A percentile compares a stretch with the other conserved stretches of the same genome.
These are phyloP conservation scores for Polyploca ridens DNA, from an alignment of 2,888 invertebrate species.

Conservation along the genomic window DNA sequence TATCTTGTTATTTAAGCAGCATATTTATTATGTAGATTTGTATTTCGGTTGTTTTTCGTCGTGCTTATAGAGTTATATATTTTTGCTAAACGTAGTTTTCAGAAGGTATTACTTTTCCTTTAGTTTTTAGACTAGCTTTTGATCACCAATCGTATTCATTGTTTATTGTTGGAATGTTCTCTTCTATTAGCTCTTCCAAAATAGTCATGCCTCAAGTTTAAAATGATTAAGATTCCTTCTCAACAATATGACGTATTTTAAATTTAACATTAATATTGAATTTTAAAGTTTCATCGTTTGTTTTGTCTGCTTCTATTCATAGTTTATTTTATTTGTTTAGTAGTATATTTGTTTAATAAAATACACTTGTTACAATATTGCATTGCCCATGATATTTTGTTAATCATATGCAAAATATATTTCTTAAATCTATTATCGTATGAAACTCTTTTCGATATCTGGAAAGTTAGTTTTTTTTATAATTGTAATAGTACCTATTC, in stretches of 20 bases:
- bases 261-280: neutral
- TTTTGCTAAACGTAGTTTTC: too few species aligned
- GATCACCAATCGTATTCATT: neutral
- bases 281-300: neutral
- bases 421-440: neutral
- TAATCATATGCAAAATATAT: neutral
- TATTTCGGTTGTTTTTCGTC: neutral
- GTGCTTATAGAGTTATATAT: too few species aligned
- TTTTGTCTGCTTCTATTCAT: neutral
- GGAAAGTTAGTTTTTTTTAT: too few species aligned
- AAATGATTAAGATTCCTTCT: too few species aligned
- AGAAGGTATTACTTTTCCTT: too few species aligned
- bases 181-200: neutral
- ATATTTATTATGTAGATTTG: neutral
- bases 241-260: neutral
- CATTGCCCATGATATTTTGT: neutral
- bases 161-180: neutral
- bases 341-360: neutral
- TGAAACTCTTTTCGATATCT: too few species aligned
- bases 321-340: neutral
- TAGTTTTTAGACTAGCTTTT: too few species aligned
- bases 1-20: neutral
- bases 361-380: neutral
- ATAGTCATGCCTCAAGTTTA: too few species aligned
- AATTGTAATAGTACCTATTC: too few species aligned